A percentile compares a stretch with the other conserved stretches of the same genome.
Evolutionary conservation across 2,888 invertebrate species (phyloP).

Genomic region (Xanthorhoe spadicearia): DNA sequence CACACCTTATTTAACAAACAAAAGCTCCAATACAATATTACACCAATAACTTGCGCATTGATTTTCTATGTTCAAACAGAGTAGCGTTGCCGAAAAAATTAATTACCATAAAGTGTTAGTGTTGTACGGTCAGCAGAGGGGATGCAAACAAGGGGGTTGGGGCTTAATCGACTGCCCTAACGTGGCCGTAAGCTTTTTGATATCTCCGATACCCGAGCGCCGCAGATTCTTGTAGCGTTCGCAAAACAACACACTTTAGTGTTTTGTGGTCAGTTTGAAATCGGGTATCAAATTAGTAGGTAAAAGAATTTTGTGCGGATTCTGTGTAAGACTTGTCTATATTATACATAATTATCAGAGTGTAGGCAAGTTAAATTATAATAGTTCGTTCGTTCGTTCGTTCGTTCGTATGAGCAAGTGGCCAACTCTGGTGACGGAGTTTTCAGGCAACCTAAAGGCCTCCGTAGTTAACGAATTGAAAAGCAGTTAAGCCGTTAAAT

Average conservation of each 20-base stretch:
- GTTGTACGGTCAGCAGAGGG: conserved; percentile 67
- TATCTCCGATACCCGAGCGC: conserved; percentile 65
- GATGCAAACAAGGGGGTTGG: conserved; percentile 68
- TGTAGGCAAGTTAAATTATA: too few species aligned
- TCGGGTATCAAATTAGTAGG: too few species aligned
- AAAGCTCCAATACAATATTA: background rate
- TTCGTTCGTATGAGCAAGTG: too few species aligned
- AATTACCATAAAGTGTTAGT: conserved; percentile 72
- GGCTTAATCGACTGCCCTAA: conserved; percentile 68
- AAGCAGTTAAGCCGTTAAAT: too few species aligned
- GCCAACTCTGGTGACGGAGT: too few species aligned
- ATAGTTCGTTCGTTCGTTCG: too few species aligned
- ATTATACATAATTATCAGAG: too few species aligned
- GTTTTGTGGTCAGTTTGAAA: background rate
- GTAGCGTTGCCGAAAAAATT: conserved; percentile 64
- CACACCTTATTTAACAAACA: background rate
- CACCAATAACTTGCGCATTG: background rate
- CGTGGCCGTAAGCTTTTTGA: conserved; percentile 70
- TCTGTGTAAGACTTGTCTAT: too few species aligned
- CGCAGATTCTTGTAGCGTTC: conserved; percentile 50
- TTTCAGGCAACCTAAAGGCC: too few species aligned
- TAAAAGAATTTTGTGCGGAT: too few species aligned
- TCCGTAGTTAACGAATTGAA: too few species aligned
- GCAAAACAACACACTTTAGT: conserved; percentile 44
- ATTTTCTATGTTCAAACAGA: conserved; percentile 31